phyloP scores from a whole-genome alignment of 1,140 invertebrate genomes.

The Samia ricini region DNA sequence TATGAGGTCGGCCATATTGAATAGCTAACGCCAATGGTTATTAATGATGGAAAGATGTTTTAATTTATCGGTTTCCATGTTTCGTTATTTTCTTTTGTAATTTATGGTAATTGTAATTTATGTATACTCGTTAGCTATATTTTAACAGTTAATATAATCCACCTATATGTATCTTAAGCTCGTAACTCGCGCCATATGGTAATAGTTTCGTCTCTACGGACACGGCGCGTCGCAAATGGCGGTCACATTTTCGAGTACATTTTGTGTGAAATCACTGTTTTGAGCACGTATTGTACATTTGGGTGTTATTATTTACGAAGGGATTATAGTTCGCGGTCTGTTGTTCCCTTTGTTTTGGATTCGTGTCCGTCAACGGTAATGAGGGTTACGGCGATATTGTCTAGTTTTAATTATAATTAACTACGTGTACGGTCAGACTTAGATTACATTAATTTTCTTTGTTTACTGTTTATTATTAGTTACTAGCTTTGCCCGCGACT shows the following conservation, averaged over 20 bases:
- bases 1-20: constrained; percentile 27
- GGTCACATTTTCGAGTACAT: constrained; percentile 11
- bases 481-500: no score
- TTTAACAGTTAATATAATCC: not conserved
- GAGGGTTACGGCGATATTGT: not conserved
- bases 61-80: no score
- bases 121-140: not conserved
- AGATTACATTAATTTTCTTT: not conserved
- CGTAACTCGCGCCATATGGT: not conserved
- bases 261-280: constrained; percentile 22
- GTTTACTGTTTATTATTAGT: not conserved
- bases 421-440: not conserved
- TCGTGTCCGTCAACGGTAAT: constrained; percentile 1
- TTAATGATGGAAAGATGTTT: no score
- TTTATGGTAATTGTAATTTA: not conserved
- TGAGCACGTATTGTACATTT: constrained; percentile 14
- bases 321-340: constrained; percentile 2
- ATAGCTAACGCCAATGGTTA: not conserved
- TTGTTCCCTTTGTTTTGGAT: not conserved
- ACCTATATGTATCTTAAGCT: not conserved
- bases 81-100: not conserved
- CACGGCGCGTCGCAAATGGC: constrained; percentile 7
- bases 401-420: not conserved
- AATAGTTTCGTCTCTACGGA: constrained; percentile 20
- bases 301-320: constrained; percentile 12